These are phyloP conservation scores for Lasiurus borealis DNA, from an alignment of 2,113 vertebrate species.

Conservation along the genomic window DNA sequence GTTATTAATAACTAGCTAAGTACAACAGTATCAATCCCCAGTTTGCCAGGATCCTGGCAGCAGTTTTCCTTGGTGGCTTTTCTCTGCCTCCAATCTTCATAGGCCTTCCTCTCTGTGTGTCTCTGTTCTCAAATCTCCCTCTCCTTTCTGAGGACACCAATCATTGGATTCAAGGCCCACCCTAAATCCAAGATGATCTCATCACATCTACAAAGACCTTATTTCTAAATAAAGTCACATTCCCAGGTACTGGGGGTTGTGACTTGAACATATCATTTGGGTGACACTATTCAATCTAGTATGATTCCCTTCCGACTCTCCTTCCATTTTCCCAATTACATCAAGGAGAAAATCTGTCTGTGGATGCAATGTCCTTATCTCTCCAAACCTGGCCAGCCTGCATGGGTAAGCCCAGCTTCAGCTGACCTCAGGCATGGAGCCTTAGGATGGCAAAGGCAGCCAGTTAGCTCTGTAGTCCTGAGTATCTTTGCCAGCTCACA, in stretches of 20 bases:
- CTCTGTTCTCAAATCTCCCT: background rate
- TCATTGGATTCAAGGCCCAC: background rate
- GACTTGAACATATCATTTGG: background rate
- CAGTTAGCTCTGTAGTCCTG: background rate
- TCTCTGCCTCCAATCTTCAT: background rate
- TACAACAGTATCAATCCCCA: background rate
- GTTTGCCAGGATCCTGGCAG: background rate
- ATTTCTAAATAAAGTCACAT: slow-evolving; percentile 6
- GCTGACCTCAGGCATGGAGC: background rate
- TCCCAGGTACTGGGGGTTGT: background rate
- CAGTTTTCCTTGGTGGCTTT: background rate
- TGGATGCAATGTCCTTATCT: background rate
- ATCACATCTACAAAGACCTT: background rate
- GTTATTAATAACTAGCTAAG: background rate
- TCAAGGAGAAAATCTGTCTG: background rate
- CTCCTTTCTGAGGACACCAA: background rate
- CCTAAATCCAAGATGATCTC: background rate
- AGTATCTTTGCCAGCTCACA: background rate
- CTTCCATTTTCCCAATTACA: background rate
- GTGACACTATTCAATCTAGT: background rate
- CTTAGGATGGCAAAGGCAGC: background rate
- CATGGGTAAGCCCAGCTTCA: background rate
- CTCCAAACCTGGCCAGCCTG: background rate
- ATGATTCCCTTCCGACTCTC: background rate
- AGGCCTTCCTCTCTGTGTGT: too few species aligned